These are phyloP conservation scores for Whitmania pigra DNA, from an alignment of 1,140 invertebrate species.

Conservation along the genomic window DNA sequence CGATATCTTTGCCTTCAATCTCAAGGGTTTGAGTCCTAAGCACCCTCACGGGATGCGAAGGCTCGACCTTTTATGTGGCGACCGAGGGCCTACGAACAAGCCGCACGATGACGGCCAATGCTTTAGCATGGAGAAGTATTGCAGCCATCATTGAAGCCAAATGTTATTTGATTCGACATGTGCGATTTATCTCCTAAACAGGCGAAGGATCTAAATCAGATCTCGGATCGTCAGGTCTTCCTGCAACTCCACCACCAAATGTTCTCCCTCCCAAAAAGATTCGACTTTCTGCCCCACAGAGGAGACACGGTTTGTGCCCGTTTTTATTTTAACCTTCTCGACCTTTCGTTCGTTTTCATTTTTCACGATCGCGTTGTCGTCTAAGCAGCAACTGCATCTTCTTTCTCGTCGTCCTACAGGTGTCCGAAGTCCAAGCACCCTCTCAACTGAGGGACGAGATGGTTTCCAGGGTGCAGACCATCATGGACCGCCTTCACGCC, in stretches of 20 bases:
- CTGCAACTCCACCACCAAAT: constrained; percentile 32
- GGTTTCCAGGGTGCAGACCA: constrained; percentile 61
- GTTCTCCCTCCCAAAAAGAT: constrained; percentile 84
- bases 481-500: constrained; percentile 63
- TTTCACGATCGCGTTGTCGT: background rate
- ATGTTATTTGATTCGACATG: no score
- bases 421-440: constrained; percentile 47
- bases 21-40: no score
- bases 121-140: no score
- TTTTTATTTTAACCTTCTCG: background rate
- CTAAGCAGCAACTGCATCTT: background rate
- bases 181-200: background rate
- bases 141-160: no score
- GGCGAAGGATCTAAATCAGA: constrained; percentile 60
- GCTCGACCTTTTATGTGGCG: no score
- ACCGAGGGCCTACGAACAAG: background rate
- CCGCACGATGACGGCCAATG: no score
- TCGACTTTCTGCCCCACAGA: constrained; percentile 69
- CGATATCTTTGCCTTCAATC: no score
- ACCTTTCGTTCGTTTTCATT: background rate
- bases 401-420: constrained; percentile 29
- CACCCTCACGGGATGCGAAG: no score
- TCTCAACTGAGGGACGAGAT: constrained; percentile 61
- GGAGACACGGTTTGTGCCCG: constrained; percentile 52
- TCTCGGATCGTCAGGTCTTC: constrained; percentile 68